phyloP scores from a whole-genome alignment of 2,113 vertebrate species.

The Astur gentilis region DNA sequence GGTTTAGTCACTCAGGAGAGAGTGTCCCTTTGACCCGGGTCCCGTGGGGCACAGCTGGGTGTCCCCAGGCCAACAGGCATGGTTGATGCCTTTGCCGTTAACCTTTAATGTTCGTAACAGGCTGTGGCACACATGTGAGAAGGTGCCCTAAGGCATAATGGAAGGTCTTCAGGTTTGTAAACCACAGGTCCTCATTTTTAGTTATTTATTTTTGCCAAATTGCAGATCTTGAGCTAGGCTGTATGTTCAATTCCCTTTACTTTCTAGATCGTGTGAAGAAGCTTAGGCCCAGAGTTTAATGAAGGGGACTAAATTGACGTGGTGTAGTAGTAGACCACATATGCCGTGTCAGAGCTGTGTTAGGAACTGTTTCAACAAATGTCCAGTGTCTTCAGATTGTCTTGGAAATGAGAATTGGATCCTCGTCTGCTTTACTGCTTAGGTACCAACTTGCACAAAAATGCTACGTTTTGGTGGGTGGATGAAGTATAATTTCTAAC shows the following conservation, averaged over 20 bases:
- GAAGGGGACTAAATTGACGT: neutral
- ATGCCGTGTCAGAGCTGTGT: accelerated
- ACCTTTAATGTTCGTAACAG: neutral
- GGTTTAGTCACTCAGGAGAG: accelerated
- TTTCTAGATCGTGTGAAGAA: neutral
- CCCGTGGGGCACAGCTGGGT: neutral
- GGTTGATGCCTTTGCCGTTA: neutral
- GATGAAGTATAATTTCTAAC: neutral
- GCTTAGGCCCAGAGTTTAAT: neutral
- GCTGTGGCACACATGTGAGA: neutral
- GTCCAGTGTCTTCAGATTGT: neutral
- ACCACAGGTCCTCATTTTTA: neutral
- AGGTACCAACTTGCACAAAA: neutral
- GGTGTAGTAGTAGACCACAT: neutral
- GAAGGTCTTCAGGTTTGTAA: neutral
- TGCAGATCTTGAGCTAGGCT: neutral
- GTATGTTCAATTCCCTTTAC: neutral
- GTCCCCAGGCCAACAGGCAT: neutral
- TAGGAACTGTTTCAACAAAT: neutral
- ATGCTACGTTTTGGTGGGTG: neutral
- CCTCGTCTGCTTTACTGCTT: neutral
- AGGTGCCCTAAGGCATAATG: neutral
- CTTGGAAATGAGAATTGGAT: neutral
- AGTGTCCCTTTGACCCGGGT: neutral
- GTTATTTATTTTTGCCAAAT: neutral